These are phyloP conservation scores for Siniperca obscura DNA, from an alignment of 2,797 vertebrate genomes.

Conservation along the genomic window DNA sequence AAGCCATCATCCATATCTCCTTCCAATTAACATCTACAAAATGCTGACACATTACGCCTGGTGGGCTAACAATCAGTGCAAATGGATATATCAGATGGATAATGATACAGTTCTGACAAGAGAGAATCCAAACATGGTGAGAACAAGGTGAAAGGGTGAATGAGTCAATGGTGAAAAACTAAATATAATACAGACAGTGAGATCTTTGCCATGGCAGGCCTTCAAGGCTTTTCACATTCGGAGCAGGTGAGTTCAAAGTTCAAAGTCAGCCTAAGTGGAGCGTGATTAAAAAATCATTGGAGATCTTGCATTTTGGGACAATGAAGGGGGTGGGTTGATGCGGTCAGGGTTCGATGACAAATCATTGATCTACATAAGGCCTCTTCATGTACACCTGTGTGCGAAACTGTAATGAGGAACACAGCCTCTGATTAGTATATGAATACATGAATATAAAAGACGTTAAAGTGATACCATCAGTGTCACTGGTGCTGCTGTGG, in stretches of 20 bases:
- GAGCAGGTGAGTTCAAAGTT: conserved; percentile 76
- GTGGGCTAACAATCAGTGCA: conserved; percentile 71
- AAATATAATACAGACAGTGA: conserved; percentile 73
- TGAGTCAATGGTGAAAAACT: conserved; percentile 73
- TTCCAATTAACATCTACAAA: conserved; percentile 78
- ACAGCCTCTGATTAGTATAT: conserved; percentile 30
- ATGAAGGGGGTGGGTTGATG: conserved; percentile 21
- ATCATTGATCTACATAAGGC: conserved; percentile 61
- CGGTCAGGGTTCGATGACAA: conserved; percentile 22
- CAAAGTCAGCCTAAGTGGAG: conserved; percentile 81
- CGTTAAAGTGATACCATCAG: conserved; percentile 20
- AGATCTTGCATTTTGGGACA: conserved; percentile 41
- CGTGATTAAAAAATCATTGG: conserved; percentile 74
- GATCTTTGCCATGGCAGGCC: conserved; percentile 49
- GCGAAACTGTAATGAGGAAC: conserved; percentile 30
- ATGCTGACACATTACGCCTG: conserved; percentile 78
- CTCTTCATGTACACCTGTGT: conserved; percentile 46
- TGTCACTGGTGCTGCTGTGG: conserved; percentile 30
- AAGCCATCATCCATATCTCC: conserved; percentile 69
- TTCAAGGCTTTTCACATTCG: conserved; percentile 68
- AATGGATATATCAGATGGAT: conserved; percentile 59
- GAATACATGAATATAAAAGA: conserved; percentile 56
- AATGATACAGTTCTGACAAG: conserved; percentile 64
- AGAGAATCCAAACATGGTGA: conserved; percentile 50
- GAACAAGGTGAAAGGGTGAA: conserved; percentile 76